These are phyloP conservation scores for Notodonta dromedarius DNA, from an alignment of 2,888 invertebrate genomes.

Conservation along the genomic window DNA sequence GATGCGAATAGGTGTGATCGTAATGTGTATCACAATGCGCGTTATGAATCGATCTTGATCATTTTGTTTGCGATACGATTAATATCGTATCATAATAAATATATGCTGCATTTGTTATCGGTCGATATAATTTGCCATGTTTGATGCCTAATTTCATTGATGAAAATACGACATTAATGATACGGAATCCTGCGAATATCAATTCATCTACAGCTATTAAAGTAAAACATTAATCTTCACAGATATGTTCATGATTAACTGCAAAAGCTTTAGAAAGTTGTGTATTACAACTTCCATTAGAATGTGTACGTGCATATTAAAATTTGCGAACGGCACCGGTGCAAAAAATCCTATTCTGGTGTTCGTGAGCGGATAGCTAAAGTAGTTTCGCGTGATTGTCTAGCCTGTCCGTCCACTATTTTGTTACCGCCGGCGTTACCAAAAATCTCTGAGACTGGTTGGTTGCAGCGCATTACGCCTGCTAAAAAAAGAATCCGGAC, in stretches of 20 bases:
- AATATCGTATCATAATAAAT: too few species aligned
- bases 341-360: slow-evolving; percentile 43
- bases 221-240: not conserved
- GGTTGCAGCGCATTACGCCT: slow-evolving; percentile 56
- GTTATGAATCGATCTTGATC: slow-evolving; percentile 45
- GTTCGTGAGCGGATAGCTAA: slow-evolving; percentile 41
- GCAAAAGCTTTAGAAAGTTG: slow-evolving; percentile 58
- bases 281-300: slow-evolving; percentile 53
- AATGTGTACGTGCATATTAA: slow-evolving; percentile 61
- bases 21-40: slow-evolving; percentile 28
- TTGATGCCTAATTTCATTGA: not conserved
- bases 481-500: slow-evolving; percentile 70
- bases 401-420: slow-evolving; percentile 29
- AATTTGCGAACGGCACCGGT: slow-evolving; percentile 50
- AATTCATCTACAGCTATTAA: not conserved
- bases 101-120: slow-evolving; percentile 29
- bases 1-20: slow-evolving; percentile 49
- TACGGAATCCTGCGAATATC: not conserved
- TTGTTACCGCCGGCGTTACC: slow-evolving; percentile 40
- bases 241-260: not conserved
- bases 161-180: slow-evolving; percentile 6
- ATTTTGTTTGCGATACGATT: slow-evolving; percentile 40
- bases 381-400: slow-evolving; percentile 3
- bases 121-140: slow-evolving; percentile 7
- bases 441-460: slow-evolving; percentile 53